These are phyloP conservation scores for Phorcus lineatus DNA, from an alignment of 2,888 invertebrate species.

Conservation along the genomic window DNA sequence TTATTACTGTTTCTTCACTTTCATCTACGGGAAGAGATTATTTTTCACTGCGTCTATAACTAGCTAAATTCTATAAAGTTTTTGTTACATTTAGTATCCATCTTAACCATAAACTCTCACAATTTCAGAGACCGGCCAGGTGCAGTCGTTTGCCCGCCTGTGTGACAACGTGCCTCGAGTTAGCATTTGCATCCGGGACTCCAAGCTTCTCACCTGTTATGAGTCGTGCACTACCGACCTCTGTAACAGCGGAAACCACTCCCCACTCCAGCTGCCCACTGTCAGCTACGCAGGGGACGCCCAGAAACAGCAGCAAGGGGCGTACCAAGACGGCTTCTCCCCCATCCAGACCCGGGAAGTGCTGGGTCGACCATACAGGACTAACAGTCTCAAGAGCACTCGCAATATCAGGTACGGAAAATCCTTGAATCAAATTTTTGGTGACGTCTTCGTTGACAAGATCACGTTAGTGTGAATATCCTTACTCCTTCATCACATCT, in stretches of 20 bases:
- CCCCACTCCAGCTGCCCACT: constrained; percentile 36
- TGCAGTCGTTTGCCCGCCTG: constrained; percentile 44
- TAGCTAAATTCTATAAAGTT: too few relatives aligned
- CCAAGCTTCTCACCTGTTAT: constrained; percentile 44
- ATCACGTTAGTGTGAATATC: too few relatives aligned
- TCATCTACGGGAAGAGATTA: too few relatives aligned
- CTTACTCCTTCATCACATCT: too few relatives aligned
- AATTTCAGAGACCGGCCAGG: constrained; percentile 36
- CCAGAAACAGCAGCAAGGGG: neutral
- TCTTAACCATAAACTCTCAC: too few relatives aligned
- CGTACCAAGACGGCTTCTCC: neutral
- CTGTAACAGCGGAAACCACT: constrained; percentile 46
- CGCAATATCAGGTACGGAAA: neutral
- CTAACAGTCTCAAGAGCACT: neutral
- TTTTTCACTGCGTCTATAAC: too few relatives aligned
- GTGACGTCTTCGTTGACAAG: too few relatives aligned
- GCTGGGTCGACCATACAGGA: neutral
- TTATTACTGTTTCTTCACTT: too few relatives aligned
- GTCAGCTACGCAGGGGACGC: constrained; percentile 26
- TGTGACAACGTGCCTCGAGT: constrained; percentile 46
- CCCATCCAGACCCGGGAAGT: neutral
- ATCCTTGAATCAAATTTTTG: too few relatives aligned
- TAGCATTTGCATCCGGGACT: constrained; percentile 44
- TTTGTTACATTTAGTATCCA: too few relatives aligned
- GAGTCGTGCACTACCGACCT: constrained; percentile 43